Evolutionary conservation across 2,797 vertebrate species (phyloP).

Genomic region (Bradypodion pumilum): DNA sequence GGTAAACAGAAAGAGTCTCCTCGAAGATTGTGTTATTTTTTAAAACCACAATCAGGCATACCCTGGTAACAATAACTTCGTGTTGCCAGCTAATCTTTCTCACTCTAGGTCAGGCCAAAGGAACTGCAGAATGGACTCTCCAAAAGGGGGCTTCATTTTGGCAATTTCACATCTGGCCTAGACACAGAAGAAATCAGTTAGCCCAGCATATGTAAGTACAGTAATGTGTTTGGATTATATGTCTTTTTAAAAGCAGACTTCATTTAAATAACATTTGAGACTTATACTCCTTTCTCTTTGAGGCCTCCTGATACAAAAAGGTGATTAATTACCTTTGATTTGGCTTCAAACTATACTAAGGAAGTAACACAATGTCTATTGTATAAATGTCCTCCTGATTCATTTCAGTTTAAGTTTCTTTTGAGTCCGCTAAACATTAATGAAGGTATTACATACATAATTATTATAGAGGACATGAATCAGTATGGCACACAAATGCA

Average conservation of each 20-base stretch:
- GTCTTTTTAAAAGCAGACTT: neutral
- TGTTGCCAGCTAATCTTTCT: too few relatives aligned
- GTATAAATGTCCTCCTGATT: neutral
- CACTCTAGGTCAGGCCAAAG: too few relatives aligned
- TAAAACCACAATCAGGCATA: too few relatives aligned
- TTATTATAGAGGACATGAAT: conserved; percentile 45
- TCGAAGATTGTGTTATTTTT: too few relatives aligned
- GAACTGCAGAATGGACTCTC: too few relatives aligned
- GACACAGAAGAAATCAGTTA: too few relatives aligned
- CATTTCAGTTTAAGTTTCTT: conserved; percentile 6
- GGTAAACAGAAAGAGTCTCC: too few relatives aligned
- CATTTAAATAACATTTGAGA: neutral
- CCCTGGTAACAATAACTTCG: too few relatives aligned
- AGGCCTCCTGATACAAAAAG: neutral
- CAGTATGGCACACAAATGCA: conserved; percentile 37
- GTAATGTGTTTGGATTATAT: neutral
- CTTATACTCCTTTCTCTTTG: neutral
- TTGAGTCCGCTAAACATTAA: conserved; percentile 22
- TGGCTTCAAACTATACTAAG: neutral
- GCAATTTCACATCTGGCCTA: too few relatives aligned
- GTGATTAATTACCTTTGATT: neutral
- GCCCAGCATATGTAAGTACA: neutral
- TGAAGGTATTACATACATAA: conserved; percentile 13
- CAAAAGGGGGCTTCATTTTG: too few relatives aligned
- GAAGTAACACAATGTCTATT: neutral